Conservation (phyloP, 2,113 vertebrate genomes). For the Ciconia maguari region DNA sequence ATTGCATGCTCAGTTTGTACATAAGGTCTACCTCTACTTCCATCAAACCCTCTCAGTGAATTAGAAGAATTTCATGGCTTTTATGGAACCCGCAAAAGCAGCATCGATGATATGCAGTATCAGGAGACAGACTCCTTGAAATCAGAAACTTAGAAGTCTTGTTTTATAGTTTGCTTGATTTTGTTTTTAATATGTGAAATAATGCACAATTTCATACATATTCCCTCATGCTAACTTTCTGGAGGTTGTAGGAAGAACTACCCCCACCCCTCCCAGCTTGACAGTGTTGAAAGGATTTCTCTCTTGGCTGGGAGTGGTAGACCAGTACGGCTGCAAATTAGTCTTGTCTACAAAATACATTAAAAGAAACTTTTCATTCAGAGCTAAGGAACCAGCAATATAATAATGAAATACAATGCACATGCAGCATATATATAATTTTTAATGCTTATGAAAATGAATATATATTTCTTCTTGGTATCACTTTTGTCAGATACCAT, state of each 20-base stretch:
- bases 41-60: neutral
- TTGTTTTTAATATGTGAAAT: neutral
- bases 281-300: neutral
- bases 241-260: neutral
- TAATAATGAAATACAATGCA: neutral
- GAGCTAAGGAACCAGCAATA: neutral
- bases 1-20: neutral
- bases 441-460: neutral
- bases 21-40: neutral
- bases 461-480: neutral
- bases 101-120: neutral
- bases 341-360: neutral
- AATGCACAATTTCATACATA: neutral
- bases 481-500: neutral
- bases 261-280: neutral
- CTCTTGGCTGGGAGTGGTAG: neutral
- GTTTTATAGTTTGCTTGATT: neutral
- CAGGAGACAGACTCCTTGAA: neutral
- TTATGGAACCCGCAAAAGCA: neutral
- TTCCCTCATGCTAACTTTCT: neutral
- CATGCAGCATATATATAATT: neutral
- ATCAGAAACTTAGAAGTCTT: neutral
- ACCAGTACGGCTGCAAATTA: neutral
- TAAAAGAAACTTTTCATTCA: neutral
- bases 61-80: neutral